Evolutionary conservation across 2,888 invertebrate genomes (phyloP).

Genomic region (Eupsilia transversa): DNA sequence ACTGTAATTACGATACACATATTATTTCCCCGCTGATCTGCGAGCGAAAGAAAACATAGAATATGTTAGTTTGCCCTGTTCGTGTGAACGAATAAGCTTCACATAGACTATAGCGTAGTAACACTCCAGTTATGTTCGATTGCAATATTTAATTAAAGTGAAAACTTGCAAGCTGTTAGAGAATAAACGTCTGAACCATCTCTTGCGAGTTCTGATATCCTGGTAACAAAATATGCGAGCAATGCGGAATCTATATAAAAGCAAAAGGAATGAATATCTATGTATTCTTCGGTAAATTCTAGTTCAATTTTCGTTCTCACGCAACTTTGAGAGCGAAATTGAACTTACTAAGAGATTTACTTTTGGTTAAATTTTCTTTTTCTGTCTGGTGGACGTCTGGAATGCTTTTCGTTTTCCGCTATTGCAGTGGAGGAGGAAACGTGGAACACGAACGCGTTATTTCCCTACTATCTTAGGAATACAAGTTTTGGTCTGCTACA

Average conservation of each 20-base stretch:
- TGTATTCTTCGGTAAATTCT: conserved; percentile 35
- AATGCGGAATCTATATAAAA: conserved; percentile 29
- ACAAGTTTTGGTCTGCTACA: conserved; percentile 22
- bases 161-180: not conserved
- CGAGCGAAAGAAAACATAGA: conserved; percentile 56
- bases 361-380: conserved; percentile 62
- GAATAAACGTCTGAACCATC: conserved; percentile 23
- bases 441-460: conserved; percentile 43
- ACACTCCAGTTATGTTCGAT: conserved; percentile 41
- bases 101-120: conserved; percentile 22
- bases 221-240: conserved; percentile 42
- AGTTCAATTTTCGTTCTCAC: conserved; percentile 55
- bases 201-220: conserved; percentile 20
- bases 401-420: conserved; percentile 58
- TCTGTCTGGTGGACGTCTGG: conserved; percentile 59
- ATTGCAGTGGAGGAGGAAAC: conserved; percentile 39
- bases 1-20: conserved; percentile 64
- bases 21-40: conserved; percentile 56
- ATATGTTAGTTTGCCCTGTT: conserved; percentile 25
- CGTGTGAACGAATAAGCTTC: conserved; percentile 28
- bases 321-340: conserved; percentile 61
- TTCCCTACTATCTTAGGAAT: conserved; percentile 30
- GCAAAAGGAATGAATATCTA: conserved; percentile 36
- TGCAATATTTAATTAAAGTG: conserved; percentile 56
- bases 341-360: conserved; percentile 62